Percentiles rank a stretch among this genome's conserved stretches.
phyloP scores from a whole-genome alignment of 2,113 vertebrate genomes.

The Ochotona princeps region DNA sequence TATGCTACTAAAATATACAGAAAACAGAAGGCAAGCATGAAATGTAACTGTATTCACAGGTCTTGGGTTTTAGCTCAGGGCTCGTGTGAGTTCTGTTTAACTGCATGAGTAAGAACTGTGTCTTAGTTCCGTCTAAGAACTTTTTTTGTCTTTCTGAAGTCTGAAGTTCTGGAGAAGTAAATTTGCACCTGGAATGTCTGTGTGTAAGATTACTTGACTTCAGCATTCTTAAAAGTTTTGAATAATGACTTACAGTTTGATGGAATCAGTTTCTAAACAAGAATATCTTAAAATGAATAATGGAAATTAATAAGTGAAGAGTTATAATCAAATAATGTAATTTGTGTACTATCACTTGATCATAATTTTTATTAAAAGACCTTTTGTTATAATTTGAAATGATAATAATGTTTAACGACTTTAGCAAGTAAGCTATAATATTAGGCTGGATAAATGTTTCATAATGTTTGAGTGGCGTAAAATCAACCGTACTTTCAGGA shows the following conservation, averaged over 20 bases:
- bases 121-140: not conserved
- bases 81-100: not conserved
- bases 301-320: not conserved
- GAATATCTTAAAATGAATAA: not conserved
- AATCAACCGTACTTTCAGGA: constrained; percentile 66
- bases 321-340: not conserved
- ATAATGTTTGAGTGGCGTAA: constrained; percentile 52
- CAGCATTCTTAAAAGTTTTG: not conserved
- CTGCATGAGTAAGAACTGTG: not conserved
- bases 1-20: not conserved
- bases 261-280: not conserved
- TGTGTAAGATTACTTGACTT: not conserved
- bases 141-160: not conserved
- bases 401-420: constrained; percentile 43
- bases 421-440: constrained; percentile 40
- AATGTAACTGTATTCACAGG: not conserved
- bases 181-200: not conserved
- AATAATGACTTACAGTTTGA: not conserved
- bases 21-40: not conserved
- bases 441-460: constrained; percentile 61
- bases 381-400: constrained; percentile 10
- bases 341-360: not conserved
- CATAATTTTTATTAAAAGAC: constrained; percentile 15
- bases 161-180: not conserved
- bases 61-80: not conserved